Conservation (phyloP, 2,888 invertebrate genomes). For the Galeopsomyia nigrocyanea region DNA sequence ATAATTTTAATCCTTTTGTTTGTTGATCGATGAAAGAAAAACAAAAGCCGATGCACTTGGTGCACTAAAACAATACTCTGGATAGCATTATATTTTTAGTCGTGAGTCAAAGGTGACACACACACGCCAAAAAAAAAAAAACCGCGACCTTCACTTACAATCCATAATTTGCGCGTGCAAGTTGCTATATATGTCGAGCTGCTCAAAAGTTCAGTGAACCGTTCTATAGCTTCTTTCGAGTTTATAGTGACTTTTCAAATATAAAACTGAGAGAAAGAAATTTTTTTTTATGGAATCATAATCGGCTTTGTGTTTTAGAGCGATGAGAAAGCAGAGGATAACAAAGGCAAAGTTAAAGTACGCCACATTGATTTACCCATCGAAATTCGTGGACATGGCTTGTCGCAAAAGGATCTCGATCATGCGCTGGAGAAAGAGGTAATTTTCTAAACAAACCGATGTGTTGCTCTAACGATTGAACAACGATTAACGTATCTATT, state of each 20-base stretch:
- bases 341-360: slow-evolving; percentile 82
- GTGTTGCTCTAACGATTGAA: background rate
- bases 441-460: slow-evolving; percentile 51
- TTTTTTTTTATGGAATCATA: slow-evolving; percentile 7
- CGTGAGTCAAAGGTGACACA: slow-evolving; percentile 11
- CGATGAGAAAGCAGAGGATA: slow-evolving; percentile 72
- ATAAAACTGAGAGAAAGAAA: background rate
- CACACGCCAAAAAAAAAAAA: background rate
- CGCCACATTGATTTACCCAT: slow-evolving; percentile 90
- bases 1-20: background rate
- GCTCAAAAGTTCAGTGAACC: background rate
- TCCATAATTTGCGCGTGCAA: slow-evolving; percentile 17
- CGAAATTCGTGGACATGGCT: slow-evolving; percentile 81
- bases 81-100: slow-evolving; percentile 47
- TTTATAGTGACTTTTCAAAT: slow-evolving; percentile 4
- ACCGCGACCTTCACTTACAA: background rate
- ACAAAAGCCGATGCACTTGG: background rate
- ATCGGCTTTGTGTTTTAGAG: slow-evolving; percentile 56
- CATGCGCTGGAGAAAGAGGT: slow-evolving; percentile 85
- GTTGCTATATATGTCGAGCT: slow-evolving; percentile 9
- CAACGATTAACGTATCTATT: background rate
- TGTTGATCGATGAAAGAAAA: background rate
- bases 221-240: slow-evolving; percentile 4
- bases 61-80: slow-evolving; percentile 21
- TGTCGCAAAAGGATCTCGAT: slow-evolving; percentile 80